Base-by-base conservation (phyloP, 2,888 invertebrate species). In the Lasioglossum vierecki region DNA sequence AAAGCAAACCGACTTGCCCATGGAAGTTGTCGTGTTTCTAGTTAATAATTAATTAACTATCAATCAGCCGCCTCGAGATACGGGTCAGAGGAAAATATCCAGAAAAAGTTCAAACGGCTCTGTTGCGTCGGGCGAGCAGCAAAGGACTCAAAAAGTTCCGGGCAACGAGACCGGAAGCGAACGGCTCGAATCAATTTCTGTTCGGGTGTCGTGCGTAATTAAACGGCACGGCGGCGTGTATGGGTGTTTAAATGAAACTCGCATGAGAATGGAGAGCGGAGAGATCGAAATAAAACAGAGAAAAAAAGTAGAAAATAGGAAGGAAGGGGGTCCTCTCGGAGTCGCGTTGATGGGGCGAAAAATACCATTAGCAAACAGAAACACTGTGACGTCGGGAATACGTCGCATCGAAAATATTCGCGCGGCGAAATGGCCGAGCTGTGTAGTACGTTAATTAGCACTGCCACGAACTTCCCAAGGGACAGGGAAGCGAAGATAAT, bases 401-500 rank as follows among this genome's bases (percentile, higher is more conserved):
- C 80, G 76, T 80, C 76, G 68, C 57, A 63, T 82, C 72, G 90
- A 88, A 89, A 89, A 90, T 89, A 89, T 89, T 88, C 86, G 84
- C 76, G 76, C 72, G 68, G 77, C 76, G 85, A 90, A 90, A 90
- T 90, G 91, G 91, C 83, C 80, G 79, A 90, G 82, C 83, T 85
- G 87, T 89, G 87, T 87, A 85, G 84, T 68, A 83, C 85, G 89
- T 87, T 90, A 90, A 90, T 90, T 90, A 90, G 87, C 83, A 79
- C 83, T 83, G 91, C 88, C 88, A 86, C 82, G 79, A 73, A 84
- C 66, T 74, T 88, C 90, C 86, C 88, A 82, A 89, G 89, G 91
- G 90, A 88, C 83, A 66, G 88, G 80, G 80, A 91, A 88, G 83
- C 88, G 88, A 85, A 83, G 89, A 90, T 90, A 90, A 90, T 90